Evolutionary conservation across 2,113 vertebrate species (phyloP).

Genomic region (Myrmophylax atrothorax): DNA sequence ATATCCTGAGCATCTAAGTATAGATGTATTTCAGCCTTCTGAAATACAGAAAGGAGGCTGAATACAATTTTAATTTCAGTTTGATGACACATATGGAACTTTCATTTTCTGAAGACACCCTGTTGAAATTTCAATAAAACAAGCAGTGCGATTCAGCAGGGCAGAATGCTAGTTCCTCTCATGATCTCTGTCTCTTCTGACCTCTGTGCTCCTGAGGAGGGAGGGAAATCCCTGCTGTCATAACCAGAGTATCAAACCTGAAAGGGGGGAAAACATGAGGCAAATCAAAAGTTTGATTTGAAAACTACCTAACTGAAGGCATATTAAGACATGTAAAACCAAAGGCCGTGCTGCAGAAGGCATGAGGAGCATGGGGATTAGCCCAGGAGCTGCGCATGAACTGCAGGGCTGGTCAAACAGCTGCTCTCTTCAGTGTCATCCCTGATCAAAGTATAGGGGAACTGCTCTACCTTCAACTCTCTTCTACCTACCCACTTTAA

Average conservation of each 20-base stretch:
- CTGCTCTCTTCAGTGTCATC: neutral
- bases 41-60: too few species aligned
- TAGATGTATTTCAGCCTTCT: neutral
- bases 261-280: neutral
- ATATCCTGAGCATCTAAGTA: neutral
- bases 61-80: neutral
- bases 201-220: neutral
- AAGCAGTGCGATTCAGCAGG: neutral
- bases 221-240: neutral
- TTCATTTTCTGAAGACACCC: neutral
- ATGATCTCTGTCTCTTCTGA: neutral
- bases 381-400: neutral
- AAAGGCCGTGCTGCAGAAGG: neutral
- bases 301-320: neutral
- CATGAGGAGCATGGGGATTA: neutral
- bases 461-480: neutral
- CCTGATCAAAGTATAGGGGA: fast-evolving
- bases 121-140: neutral
- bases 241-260: neutral
- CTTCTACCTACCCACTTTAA: neutral
- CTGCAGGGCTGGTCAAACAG: neutral
- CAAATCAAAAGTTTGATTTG: neutral
- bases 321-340: fast-evolving
- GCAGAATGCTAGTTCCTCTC: neutral
- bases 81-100: neutral